Base-by-base conservation (phyloP, 2,113 vertebrate species). In the Ailurus styani region DNA sequence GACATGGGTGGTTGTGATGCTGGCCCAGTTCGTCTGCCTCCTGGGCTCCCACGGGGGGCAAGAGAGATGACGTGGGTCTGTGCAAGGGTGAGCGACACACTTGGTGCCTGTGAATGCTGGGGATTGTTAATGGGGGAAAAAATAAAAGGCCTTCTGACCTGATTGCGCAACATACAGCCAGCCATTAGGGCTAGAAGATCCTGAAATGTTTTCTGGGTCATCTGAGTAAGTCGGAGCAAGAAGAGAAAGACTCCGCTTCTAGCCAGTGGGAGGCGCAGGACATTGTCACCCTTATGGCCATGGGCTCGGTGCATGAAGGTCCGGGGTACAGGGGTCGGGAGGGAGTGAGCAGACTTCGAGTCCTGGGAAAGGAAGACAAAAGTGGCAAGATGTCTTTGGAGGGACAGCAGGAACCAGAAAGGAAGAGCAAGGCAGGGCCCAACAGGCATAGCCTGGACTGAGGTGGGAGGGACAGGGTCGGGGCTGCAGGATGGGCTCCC, bases 211-310 rank as follows among this genome's bases (percentile, higher is more conserved):
- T 82, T 55, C 57, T 10, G 25, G 55, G 20, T 57, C 79, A 40
- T 45, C 55, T n/a, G 23, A 85, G 55, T 60, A 60, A 77, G 29
- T 27, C 3, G 3, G 29, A 1, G 10, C 29, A 37, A 21, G 6
- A 37, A 70, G 37, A 90, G 14, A 45, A 54, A 87, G 40, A 75
- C 21, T 5, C 9, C 5, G 6, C 18, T 73, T 83, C 47, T 64
- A 40, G 29, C 23, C 21, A 81, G 20, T 23, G 31, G 29, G 50
- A n/a, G 78, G 27, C 21, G 12, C 25, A 20, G 3, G n/a, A 14
- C 37, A 52, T 6, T 10, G 5, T 45, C 42, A 31, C 13, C 13
- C 3, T 66, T 66, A 3, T 1, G 1, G 54, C 1, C 25, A 8
- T 47, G 77, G 73, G 42, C 37, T 11, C 1, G n/a, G 15, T 70